Evolutionary conservation across 64 coral and sea anemone species (phyloP).

Genomic region (Stichodactyla mertensii): DNA sequence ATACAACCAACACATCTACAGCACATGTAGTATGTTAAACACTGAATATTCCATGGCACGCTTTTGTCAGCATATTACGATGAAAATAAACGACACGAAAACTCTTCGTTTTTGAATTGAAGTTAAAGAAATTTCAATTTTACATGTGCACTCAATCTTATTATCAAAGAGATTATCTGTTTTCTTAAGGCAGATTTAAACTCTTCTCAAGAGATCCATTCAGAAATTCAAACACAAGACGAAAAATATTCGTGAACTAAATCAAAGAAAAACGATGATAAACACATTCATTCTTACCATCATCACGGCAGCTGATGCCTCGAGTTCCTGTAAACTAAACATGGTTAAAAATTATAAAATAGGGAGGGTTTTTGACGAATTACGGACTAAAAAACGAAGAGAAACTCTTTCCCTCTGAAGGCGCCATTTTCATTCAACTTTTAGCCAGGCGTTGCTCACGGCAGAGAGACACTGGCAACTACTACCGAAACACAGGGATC

Average conservation of each 20-base stretch:
- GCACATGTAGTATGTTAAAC: background rate
- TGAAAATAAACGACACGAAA: background rate
- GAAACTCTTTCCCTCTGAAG: background rate
- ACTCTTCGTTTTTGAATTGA: background rate
- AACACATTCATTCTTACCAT: conserved; percentile 51
- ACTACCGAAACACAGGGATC: no score
- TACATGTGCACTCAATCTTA: background rate
- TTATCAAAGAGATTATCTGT: background rate
- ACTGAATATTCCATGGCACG: background rate
- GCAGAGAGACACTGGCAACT: no score
- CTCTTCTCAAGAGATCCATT: background rate
- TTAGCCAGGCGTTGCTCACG: background rate
- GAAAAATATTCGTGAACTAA: background rate
- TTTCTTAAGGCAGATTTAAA: background rate
- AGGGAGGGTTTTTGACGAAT: background rate
- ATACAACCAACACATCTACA: background rate
- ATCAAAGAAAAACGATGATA: background rate
- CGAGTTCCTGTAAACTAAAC: conserved; percentile 77
- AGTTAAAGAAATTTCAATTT: background rate
- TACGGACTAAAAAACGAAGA: background rate
- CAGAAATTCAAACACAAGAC: background rate
- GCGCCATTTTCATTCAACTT: conserved; percentile 30
- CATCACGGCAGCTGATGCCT: conserved; percentile 71
- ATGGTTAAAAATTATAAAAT: conserved; percentile 36
- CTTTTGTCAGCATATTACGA: background rate